phyloP scores from a whole-genome alignment of 2,797 vertebrate species.

The Pteronotus mesoamericanus region DNA sequence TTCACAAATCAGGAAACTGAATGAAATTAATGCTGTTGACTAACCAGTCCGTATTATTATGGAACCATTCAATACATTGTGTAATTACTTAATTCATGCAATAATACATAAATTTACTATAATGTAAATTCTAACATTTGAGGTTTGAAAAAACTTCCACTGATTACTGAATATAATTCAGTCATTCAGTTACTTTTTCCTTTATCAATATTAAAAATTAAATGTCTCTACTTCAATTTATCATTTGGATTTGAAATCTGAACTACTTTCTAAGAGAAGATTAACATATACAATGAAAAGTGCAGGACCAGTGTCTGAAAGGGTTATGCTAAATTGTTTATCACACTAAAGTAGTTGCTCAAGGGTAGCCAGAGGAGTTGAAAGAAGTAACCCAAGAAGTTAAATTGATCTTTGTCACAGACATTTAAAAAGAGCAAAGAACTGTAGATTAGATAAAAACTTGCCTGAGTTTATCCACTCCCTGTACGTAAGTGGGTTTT shows the following conservation, averaged over 20 bases:
- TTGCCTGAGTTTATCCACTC: constrained; percentile 40
- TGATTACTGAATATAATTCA: not conserved
- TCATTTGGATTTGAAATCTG: constrained; percentile 67
- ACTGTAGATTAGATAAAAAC: constrained; percentile 42
- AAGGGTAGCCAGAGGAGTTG: constrained; percentile 74
- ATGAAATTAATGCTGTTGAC: not conserved
- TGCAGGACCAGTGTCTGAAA: constrained; percentile 59
- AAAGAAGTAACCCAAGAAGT: constrained; percentile 81
- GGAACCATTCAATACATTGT: not conserved
- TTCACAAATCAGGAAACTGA: not conserved
- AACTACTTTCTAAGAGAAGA: constrained; percentile 78
- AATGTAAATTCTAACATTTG: not conserved
- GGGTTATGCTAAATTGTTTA: constrained; percentile 78
- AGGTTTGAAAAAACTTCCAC: not conserved
- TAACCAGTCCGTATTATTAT: not conserved
- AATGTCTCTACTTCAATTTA: constrained; percentile 50
- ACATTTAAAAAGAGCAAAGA: constrained; percentile 63
- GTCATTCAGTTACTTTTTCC: constrained; percentile 15
- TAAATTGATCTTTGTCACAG: constrained; percentile 80
- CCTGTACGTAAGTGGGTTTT: constrained; percentile 37
- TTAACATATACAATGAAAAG: constrained; percentile 72
- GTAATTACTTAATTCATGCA: not conserved
- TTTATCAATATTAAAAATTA: constrained; percentile 27
- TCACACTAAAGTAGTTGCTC: constrained; percentile 76
- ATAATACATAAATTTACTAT: not conserved